These are phyloP conservation scores for Nylanderia fulva DNA, from an alignment of 1,140 invertebrate species.

Conservation along the genomic window DNA sequence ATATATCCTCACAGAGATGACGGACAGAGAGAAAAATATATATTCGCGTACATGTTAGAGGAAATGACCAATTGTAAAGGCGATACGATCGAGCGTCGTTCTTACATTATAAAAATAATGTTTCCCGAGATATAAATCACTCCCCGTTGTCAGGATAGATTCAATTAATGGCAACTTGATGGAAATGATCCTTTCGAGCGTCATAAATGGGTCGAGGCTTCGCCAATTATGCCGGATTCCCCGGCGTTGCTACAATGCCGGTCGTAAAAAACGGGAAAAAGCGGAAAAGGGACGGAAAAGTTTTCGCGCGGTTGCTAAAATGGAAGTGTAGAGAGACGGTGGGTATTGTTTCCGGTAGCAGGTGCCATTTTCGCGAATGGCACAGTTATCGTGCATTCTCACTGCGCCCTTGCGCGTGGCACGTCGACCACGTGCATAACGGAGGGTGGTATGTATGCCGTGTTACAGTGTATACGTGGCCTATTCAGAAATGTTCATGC, in stretches of 20 bases:
- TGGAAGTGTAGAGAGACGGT: conserved; percentile 34
- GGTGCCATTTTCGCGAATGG: conserved; percentile 68
- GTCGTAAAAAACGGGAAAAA: conserved; percentile 25
- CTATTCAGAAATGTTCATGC: conserved; percentile 70
- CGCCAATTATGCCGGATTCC: conserved; percentile 18
- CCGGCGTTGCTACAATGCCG: neutral
- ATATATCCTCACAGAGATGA: neutral
- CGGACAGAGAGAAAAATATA: neutral
- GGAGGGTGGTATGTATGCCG: neutral
- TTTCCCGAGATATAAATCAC: conserved; percentile 1
- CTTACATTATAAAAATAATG: conserved; percentile 1
- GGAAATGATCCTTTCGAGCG: conserved; percentile 26
- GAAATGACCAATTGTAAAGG: conserved; percentile 9
- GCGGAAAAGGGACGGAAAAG: conserved; percentile 8
- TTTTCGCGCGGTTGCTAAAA: conserved; percentile 57
- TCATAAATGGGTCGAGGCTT: conserved; percentile 32
- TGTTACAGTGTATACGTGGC: conserved; percentile 60
- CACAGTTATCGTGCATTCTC: conserved; percentile 64
- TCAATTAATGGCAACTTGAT: conserved; percentile 30
- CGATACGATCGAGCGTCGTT: neutral
- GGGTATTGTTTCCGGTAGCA: conserved; percentile 62
- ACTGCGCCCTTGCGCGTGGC: conserved; percentile 12
- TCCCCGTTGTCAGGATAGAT: conserved; percentile 7
- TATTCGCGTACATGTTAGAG: neutral
- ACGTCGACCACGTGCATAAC: conserved; percentile 31